A percentile compares a stretch with the other conserved stretches of the same genome.
Conservation (phyloP, 2,797 vertebrate genomes). For the Ptychadena robeensis region DNA sequence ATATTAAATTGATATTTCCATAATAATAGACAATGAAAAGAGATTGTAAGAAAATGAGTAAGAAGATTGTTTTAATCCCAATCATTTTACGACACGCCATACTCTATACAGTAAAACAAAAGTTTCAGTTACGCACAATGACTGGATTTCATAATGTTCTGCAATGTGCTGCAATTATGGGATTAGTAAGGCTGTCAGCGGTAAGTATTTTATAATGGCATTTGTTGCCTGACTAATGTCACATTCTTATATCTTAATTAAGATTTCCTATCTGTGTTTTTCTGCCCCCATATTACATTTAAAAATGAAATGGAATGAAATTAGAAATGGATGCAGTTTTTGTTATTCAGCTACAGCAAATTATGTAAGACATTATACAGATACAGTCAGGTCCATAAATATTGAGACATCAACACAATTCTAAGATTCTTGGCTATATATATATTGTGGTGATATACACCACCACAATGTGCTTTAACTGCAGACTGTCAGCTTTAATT, state of each 20-base stretch:
- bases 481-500: too few species aligned
- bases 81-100: neutral
- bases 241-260: neutral
- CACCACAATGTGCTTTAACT: too few species aligned
- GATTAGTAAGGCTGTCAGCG: neutral
- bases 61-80: slow-evolving; percentile 13
- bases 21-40: neutral
- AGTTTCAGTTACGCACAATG: neutral
- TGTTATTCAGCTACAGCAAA: neutral
- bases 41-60: slow-evolving; percentile 1
- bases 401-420: too few species aligned
- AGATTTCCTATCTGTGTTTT: neutral
- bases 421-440: too few species aligned
- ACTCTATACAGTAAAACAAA: slow-evolving; percentile 1
- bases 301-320: too few species aligned
- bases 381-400: neutral
- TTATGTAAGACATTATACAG: neutral
- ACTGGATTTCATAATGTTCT: neutral
- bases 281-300: neutral
- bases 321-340: neutral
- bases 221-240: neutral
- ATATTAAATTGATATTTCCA: neutral
- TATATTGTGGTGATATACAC: too few species aligned
- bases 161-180: neutral
- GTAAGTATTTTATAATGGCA: neutral